These are phyloP conservation scores for Passer domesticus DNA, from an alignment of 2,113 vertebrate genomes.

Conservation along the genomic window DNA sequence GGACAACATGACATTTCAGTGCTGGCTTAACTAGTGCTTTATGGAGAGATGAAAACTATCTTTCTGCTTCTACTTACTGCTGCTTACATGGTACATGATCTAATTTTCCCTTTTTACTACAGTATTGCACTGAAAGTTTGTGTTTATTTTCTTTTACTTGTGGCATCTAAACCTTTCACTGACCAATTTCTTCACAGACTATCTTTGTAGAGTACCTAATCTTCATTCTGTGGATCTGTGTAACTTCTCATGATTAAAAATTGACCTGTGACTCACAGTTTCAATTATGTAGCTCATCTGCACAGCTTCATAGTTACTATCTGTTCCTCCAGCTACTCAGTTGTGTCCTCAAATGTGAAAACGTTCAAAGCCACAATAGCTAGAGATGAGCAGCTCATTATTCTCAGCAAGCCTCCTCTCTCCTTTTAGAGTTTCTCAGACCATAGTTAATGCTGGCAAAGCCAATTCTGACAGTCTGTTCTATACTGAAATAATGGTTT, in stretches of 20 bases:
- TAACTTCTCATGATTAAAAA: background rate
- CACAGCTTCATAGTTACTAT: background rate
- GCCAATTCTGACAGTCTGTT: background rate
- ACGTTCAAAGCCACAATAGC: background rate
- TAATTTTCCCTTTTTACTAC: background rate
- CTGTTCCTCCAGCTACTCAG: background rate
- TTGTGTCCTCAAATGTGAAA: background rate
- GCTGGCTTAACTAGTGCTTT: background rate
- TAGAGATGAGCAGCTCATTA: background rate
- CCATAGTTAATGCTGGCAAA: background rate
- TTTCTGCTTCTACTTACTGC: background rate
- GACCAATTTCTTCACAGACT: background rate
- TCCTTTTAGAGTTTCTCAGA: background rate
- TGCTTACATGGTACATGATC: background rate
- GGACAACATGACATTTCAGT: background rate
- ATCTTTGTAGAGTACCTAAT: background rate
- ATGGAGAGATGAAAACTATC: background rate
- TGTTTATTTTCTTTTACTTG: background rate
- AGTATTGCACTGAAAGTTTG: background rate
- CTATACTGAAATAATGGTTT: background rate
- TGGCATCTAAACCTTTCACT: background rate
- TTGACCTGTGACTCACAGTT: background rate
- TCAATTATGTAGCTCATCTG: background rate
- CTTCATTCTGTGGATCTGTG: background rate
- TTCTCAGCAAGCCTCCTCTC: background rate